phyloP scores from a whole-genome alignment of 2,113 vertebrate species.

The Pholis gunnellus region DNA sequence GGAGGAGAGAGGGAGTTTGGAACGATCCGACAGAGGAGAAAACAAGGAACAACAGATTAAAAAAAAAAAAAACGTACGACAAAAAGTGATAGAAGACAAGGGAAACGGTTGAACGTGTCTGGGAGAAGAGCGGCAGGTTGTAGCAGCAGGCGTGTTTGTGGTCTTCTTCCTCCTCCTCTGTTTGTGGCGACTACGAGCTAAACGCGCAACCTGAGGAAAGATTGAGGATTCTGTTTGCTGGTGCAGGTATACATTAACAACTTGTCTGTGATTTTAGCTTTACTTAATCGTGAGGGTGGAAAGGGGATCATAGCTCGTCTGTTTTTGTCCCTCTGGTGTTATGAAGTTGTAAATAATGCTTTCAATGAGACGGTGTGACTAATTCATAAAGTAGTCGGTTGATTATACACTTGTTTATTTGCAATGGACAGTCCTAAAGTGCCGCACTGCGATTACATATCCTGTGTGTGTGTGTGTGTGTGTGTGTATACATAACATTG shows the following conservation, averaged over 20 bases:
- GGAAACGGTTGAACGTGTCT: not conserved
- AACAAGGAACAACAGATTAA: constrained; percentile 49
- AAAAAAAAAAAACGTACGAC: constrained; percentile 8
- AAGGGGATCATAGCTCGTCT: not conserved
- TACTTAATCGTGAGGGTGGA: not conserved
- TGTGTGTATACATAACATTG: not conserved
- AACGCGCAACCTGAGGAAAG: constrained; percentile 29
- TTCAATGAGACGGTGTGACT: not conserved
- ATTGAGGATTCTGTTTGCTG: constrained; percentile 24
- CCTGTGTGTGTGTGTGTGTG: constrained; percentile 5
- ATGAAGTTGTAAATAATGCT: not conserved
- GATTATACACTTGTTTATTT: constrained; percentile 9
- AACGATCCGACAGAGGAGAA: constrained; percentile 57
- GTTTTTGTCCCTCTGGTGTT: not conserved
- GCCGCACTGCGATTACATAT: not conserved
- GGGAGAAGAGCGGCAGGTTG: constrained; percentile 8
- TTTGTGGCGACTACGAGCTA: constrained; percentile 28
- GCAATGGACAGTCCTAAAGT: constrained; percentile 5
- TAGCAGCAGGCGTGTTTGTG: constrained; percentile 35
- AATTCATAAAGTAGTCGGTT: not conserved
- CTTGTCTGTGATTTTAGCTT: not conserved
- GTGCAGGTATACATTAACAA: constrained; percentile 27
- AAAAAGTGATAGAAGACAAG: constrained; percentile 25
- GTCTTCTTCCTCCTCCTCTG: constrained; percentile 36
- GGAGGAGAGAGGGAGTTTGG: constrained; percentile 54